These are phyloP conservation scores for Tetragonula clypearis DNA, from an alignment of 1,140 invertebrate genomes.

Conservation along the genomic window DNA sequence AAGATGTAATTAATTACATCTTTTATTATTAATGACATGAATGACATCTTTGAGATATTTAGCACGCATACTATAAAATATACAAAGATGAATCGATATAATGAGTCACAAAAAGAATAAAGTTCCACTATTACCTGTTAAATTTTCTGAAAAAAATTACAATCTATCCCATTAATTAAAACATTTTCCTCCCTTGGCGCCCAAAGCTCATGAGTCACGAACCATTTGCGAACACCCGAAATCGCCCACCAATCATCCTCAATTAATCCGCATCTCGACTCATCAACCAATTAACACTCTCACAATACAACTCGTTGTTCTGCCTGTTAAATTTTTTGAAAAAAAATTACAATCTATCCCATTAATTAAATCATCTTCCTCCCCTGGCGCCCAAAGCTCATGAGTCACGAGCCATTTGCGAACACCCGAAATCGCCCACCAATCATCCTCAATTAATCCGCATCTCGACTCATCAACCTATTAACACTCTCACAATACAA, in stretches of 20 bases:
- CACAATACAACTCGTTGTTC: neutral
- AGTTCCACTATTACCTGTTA: neutral
- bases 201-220: neutral
- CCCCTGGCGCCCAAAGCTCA: neutral
- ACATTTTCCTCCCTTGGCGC: too few species aligned
- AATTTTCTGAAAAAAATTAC: neutral
- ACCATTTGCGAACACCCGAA: neutral
- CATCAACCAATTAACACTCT: neutral
- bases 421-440: neutral
- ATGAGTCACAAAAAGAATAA: neutral
- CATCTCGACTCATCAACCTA: neutral
- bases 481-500: neutral
- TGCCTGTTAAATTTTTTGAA: neutral
- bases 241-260: neutral
- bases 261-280: constrained; percentile 1
- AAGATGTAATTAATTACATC: too few species aligned
- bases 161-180: neutral
- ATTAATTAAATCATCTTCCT: neutral
- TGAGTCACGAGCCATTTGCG: neutral
- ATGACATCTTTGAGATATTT: too few species aligned
- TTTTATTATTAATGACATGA: too few species aligned
- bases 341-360: neutral
- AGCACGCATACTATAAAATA: neutral
- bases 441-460: neutral
- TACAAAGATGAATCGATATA: too few species aligned